phyloP scores from a whole-genome alignment of 2,113 vertebrate species.

The Alligator sinensis region DNA sequence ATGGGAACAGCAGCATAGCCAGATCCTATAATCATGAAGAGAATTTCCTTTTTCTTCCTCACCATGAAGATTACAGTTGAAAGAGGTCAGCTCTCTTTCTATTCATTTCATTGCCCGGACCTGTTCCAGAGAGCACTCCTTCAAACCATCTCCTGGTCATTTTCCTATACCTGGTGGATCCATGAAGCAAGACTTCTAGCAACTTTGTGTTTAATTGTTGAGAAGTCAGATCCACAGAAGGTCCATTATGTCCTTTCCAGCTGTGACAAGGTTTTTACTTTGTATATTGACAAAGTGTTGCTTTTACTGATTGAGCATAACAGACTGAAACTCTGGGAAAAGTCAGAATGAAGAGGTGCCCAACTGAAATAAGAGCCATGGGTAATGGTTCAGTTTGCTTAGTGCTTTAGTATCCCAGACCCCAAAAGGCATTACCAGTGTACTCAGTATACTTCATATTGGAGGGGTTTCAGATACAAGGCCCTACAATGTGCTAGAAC shows the following conservation, averaged over 20 bases:
- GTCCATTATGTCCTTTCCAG: background rate
- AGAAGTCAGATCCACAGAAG: background rate
- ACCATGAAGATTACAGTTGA: background rate
- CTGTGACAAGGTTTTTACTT: background rate
- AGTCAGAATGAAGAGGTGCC: background rate
- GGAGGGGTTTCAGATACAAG: too few relatives aligned
- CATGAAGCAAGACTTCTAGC: background rate
- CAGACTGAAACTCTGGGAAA: background rate
- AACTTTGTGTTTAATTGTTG: background rate
- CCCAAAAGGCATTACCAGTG: too few relatives aligned
- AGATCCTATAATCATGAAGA: background rate
- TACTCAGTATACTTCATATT: too few relatives aligned
- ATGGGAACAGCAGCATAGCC: background rate
- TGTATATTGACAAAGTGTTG: background rate
- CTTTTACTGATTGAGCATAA: background rate
- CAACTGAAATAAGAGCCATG: background rate
- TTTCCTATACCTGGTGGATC: background rate
- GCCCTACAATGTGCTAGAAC: too few relatives aligned
- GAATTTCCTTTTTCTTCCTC: background rate
- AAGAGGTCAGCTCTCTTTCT: background rate
- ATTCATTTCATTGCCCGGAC: background rate
- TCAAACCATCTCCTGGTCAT: background rate
- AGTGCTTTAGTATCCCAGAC: too few relatives aligned
- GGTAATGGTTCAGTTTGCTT: too few relatives aligned
- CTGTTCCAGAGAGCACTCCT: background rate